Percentiles rank a stretch among this genome's conserved stretches.
Evolutionary conservation across 2,113 vertebrate genomes (phyloP).

Genomic region (Siphamia tubifer): DNA sequence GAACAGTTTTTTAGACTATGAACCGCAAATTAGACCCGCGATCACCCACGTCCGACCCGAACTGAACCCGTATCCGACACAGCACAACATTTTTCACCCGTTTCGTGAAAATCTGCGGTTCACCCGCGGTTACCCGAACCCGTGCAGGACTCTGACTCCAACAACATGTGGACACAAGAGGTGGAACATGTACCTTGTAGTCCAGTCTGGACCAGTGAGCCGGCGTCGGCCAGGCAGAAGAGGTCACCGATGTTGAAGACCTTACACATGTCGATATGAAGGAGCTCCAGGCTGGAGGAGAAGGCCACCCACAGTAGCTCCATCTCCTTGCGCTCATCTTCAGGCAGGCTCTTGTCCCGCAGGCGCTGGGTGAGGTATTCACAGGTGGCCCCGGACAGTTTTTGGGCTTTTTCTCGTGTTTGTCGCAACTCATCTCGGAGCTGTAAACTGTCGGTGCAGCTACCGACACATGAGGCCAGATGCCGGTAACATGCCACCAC

Average conservation of each 20-base stretch:
- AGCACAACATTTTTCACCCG: too few species aligned
- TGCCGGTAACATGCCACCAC: conserved; percentile 83
- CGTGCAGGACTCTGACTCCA: too few species aligned
- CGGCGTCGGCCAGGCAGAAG: conserved; percentile 65
- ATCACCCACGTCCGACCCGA: too few species aligned
- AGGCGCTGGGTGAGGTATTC: conserved; percentile 75
- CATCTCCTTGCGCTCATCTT: conserved; percentile 72
- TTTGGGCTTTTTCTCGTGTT: conserved; percentile 77
- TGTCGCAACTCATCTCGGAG: conserved; percentile 77
- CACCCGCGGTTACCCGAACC: too few species aligned
- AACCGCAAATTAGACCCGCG: too few species aligned
- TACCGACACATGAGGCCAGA: conserved; percentile 79
- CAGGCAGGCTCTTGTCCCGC: conserved; percentile 73
- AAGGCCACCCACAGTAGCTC: conserved; percentile 85
- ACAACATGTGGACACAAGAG: not conserved
- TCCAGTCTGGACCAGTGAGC: conserved; percentile 77
- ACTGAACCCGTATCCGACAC: too few species aligned
- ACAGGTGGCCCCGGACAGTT: conserved; percentile 61
- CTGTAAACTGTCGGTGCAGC: conserved; percentile 74
- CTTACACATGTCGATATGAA: conserved; percentile 84
- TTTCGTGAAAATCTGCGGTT: too few species aligned
- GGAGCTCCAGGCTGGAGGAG: conserved; percentile 81
- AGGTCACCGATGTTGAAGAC: conserved; percentile 73
- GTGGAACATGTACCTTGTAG: conserved; percentile 71
- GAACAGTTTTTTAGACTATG: too few species aligned